Evolutionary conservation across 1,140 invertebrate species (phyloP), one percentile per base, ranked within the genome.

Genomic region (Macrocentrus cingulum): DNA sequence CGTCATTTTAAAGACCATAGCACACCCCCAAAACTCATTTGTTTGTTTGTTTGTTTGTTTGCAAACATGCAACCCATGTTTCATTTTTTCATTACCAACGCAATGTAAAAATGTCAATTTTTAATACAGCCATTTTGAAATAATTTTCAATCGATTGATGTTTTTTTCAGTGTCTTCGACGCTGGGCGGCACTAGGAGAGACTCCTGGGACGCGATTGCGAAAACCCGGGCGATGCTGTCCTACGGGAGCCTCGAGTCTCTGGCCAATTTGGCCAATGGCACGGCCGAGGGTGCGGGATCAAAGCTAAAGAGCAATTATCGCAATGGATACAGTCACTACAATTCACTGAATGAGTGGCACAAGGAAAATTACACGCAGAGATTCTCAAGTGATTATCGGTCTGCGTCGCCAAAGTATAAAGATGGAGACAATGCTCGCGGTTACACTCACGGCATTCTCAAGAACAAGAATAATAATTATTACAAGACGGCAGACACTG

Each of bases 151-250:
- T 60, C 62, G 16, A 13, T 49, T 61, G 37, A 48, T 61, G n/a
- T n/a, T 52, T 62, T n/a, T 67, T 69, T 34, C 64, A 74, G 85
- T 88, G 3, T 88, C 86, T 2, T 84, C 87, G n/a, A 81, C 85
- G 65, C 84, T 87, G 64, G 79, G 83, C 1, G 81, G 84, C 19
- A 76, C 83, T 0, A 81, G 88, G 60, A 82, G 87, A 52, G 89
- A 91, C 66, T 90, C 88, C 6, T 91, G 89, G 89, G 90, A 92
- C 69, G 85, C 87, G 0, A 86, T 91, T 18, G 86, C 88, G n/a
- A 90, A 90, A 75, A 90, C 89, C 1, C 85, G 87, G 69, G 87
- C 88, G 44, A 82, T 89, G 62, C 76, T 91, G 11, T 87, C 85
- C 7, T 84, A 86, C 66, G 82, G 85, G 19, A 85, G 80, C 64